Evolutionary conservation across 2,888 invertebrate species (phyloP).

Genomic region (Dinocampus coccinellae): DNA sequence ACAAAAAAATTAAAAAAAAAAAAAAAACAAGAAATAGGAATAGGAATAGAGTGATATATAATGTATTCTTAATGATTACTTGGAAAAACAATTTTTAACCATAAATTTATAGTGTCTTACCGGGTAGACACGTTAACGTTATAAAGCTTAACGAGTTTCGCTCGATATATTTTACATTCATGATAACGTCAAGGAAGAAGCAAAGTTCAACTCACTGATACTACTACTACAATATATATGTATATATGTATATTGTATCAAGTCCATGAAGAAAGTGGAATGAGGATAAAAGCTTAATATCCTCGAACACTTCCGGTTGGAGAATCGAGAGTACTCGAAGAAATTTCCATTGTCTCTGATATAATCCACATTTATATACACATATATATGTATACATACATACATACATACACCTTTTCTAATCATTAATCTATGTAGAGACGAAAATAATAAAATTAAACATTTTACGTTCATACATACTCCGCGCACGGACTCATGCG

Average conservation of each 20-base stretch:
- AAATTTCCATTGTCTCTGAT: constrained; percentile 16
- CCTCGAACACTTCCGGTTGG: constrained; percentile 14
- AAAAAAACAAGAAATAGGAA: too few relatives aligned
- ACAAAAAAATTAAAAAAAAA: too few relatives aligned
- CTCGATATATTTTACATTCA: constrained; percentile 17
- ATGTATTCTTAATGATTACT: not conserved
- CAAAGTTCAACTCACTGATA: not conserved
- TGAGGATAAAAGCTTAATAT: not conserved
- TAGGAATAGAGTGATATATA: too few relatives aligned
- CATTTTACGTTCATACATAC: not conserved
- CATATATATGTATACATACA: not conserved
- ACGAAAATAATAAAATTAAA: not conserved
- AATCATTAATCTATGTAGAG: constrained; percentile 5
- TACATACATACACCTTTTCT: not conserved
- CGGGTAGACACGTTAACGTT: not conserved
- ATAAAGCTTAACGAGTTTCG: constrained; percentile 12
- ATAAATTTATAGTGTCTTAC: not conserved
- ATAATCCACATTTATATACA: not conserved
- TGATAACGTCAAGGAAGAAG: constrained; percentile 11
- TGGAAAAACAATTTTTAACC: too few relatives aligned
- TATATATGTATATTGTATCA: not conserved
- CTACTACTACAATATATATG: not conserved
- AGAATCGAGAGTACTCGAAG: constrained; percentile 10
- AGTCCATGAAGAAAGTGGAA: constrained; percentile 1
- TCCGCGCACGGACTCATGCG: not conserved